Conservation (phyloP, 2,797 vertebrate species). For the Acanthurus tractus region DNA sequence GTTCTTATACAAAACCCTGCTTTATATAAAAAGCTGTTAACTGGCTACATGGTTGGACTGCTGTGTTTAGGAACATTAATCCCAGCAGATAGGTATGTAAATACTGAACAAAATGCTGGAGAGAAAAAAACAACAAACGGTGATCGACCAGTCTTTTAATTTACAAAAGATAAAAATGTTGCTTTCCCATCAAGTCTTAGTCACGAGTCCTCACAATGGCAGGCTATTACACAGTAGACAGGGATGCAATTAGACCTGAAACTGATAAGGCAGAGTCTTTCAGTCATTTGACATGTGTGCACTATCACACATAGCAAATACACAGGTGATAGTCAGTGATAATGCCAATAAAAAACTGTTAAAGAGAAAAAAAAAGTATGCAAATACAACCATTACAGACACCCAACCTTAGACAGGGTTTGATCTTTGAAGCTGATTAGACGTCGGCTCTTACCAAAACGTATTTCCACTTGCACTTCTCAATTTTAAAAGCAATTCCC, state of each 20-base stretch:
- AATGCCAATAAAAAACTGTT: conserved; percentile 59
- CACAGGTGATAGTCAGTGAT: conserved; percentile 60
- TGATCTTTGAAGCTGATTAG: conserved; percentile 79
- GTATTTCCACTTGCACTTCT: conserved; percentile 70
- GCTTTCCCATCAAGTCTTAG: conserved; percentile 41
- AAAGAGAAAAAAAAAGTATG: conserved; percentile 53
- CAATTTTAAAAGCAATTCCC: conserved; percentile 81
- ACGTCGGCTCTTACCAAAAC: conserved; percentile 58
- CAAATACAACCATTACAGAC: conserved; percentile 81
- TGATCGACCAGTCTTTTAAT: conserved; percentile 35
- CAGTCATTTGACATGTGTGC: conserved; percentile 61
- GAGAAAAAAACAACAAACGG: background rate
- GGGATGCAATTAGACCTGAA: conserved; percentile 69
- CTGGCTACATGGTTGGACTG: background rate
- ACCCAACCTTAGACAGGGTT: conserved; percentile 55
- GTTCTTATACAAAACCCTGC: background rate
- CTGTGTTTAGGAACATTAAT: conserved; percentile 5
- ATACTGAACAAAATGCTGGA: conserved; percentile 21
- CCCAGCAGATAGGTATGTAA: background rate
- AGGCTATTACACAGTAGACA: conserved; percentile 73
- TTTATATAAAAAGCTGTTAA: background rate
- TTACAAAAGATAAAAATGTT: conserved; percentile 61
- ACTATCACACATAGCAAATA: conserved; percentile 54
- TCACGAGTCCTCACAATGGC: conserved; percentile 53
- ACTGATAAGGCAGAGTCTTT: conserved; percentile 71